Evolutionary conservation across 2,888 invertebrate genomes (phyloP).

Genomic region (Vesta saturnalis): DNA sequence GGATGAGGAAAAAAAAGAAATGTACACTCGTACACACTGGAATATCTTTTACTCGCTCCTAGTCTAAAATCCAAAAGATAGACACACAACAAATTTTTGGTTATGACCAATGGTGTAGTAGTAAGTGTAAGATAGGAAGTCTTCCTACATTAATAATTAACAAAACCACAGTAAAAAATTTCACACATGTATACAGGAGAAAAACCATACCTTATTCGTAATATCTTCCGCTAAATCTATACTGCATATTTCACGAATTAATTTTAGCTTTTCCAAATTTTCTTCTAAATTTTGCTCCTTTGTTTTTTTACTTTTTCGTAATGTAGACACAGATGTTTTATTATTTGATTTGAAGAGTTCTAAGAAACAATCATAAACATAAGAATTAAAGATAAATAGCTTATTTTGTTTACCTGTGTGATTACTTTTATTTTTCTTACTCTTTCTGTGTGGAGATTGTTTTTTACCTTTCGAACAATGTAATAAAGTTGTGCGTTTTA

Average conservation of each 20-base stretch:
- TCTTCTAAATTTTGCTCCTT: constrained; percentile 54
- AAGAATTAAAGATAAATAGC: not conserved
- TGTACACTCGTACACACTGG: too few species aligned
- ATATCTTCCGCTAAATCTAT: constrained; percentile 53
- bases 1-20: too few species aligned
- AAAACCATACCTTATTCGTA: constrained; percentile 45
- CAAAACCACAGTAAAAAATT: not conserved
- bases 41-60: too few species aligned
- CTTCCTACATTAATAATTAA: too few species aligned
- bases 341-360: constrained; percentile 45
- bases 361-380: constrained; percentile 14
- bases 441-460: not conserved
- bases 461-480: constrained; percentile 20
- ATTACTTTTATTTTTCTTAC: constrained; percentile 18
- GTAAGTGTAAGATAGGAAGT: too few species aligned
- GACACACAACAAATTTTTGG: too few species aligned
- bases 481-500: not conserved
- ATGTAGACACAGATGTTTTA: constrained; percentile 55
- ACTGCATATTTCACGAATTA: constrained; percentile 51
- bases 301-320: constrained; percentile 50
- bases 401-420: not conserved
- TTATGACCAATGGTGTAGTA: too few species aligned
- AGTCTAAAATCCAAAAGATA: too few species aligned
- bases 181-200: not conserved
- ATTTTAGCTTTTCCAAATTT: constrained; percentile 55